Conservation (phyloP, 2,113 vertebrate genomes). For the Rhinolophus sinicus region DNA sequence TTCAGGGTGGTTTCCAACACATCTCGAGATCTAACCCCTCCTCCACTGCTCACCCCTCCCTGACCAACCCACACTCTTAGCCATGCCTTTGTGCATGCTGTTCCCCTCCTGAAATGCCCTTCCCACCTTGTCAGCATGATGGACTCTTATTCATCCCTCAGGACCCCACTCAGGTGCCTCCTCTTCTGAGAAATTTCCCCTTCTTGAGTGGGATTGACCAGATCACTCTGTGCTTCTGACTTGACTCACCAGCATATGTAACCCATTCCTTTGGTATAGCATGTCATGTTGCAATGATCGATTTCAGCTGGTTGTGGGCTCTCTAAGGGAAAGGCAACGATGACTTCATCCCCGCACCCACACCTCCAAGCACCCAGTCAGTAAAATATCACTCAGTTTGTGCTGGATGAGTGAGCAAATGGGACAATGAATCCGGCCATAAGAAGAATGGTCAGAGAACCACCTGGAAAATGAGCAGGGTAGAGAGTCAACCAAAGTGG, state of each 20-base stretch:
- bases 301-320: not conserved
- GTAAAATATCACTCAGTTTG: not conserved
- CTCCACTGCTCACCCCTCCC: not conserved
- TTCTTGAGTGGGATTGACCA: not conserved
- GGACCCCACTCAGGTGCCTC: not conserved
- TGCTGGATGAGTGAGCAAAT: not conserved
- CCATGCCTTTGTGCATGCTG: not conserved
- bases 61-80: not conserved
- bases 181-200: not conserved
- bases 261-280: accelerated
- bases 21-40: not conserved
- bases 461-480: not conserved
- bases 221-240: too few relatives aligned
- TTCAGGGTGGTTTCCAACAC: not conserved
- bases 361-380: not conserved
- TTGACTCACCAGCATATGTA: not conserved
- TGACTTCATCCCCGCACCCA: not conserved
- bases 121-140: not conserved
- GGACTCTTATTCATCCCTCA: not conserved
- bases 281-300: accelerated
- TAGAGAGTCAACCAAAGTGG: not conserved
- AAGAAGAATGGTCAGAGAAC: not conserved
- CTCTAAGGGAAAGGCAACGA: not conserved
- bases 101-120: not conserved
- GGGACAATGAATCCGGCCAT: not conserved